phyloP scores from a whole-genome alignment of 2,888 invertebrate genomes.

The Eupeodes latifasciatus region DNA sequence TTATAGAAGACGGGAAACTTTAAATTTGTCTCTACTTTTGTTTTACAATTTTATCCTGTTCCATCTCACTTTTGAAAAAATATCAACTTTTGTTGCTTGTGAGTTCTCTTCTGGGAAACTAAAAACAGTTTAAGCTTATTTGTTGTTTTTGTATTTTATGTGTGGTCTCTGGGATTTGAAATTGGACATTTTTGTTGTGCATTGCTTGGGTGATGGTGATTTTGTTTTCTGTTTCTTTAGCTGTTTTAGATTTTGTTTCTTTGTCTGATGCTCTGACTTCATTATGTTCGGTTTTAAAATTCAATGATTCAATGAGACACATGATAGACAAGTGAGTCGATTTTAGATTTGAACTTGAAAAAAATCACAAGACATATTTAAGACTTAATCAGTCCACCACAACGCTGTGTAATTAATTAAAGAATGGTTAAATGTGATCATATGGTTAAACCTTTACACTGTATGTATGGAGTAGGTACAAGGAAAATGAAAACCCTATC shows the following conservation, averaged over 20 bases:
- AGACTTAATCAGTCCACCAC: not conserved
- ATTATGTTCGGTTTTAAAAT: slow-evolving; percentile 53
- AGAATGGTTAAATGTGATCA: no score
- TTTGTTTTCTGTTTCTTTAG: slow-evolving; percentile 43
- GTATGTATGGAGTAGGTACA: no score
- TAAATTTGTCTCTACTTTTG: slow-evolving; percentile 71
- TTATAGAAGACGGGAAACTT: slow-evolving; percentile 53
- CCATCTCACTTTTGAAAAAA: slow-evolving; percentile 10
- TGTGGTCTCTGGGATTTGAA: slow-evolving; percentile 4
- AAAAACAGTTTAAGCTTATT: slow-evolving; percentile 1
- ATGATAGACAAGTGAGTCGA: slow-evolving; percentile 69
- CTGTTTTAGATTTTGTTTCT: slow-evolving; percentile 23
- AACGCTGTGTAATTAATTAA: no score
- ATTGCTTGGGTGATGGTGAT: slow-evolving; percentile 22
- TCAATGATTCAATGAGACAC: slow-evolving; percentile 58
- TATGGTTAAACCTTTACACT: no score
- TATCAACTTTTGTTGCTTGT: slow-evolving; percentile 11
- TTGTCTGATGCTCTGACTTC: slow-evolving; percentile 44
- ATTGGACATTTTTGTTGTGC: slow-evolving; percentile 54
- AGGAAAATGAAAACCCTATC: no score
- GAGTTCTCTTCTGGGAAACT: slow-evolving; percentile 14
- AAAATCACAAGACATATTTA: not conserved
- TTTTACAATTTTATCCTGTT: slow-evolving; percentile 49
- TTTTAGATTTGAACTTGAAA: slow-evolving; percentile 46
- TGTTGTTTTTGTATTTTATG: not conserved